Conservation (phyloP, 2,888 invertebrate genomes). For the Noctua comes region DNA sequence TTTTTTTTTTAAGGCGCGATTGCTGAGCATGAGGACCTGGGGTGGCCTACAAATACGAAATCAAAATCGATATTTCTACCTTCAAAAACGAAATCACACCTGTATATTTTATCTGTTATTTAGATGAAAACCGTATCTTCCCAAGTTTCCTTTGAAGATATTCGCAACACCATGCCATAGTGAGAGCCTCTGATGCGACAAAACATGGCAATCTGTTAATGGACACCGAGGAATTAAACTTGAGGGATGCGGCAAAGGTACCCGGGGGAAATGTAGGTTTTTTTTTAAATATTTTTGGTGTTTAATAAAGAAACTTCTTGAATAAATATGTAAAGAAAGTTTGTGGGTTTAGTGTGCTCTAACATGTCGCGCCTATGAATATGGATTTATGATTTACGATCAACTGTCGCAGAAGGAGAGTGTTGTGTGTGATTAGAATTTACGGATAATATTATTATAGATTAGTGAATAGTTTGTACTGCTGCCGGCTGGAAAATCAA, state of each 20-base stretch:
- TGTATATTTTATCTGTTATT: constrained; percentile 44
- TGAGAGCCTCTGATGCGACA: constrained; percentile 9
- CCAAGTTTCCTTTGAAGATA: constrained; percentile 47
- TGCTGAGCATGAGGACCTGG: no score
- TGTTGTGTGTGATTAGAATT: background rate
- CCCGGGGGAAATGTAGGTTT: constrained; percentile 6
- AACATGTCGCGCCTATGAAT: no score
- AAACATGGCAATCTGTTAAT: constrained; percentile 73
- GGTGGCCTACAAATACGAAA: background rate
- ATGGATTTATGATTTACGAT: no score
- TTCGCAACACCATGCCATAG: constrained; percentile 22
- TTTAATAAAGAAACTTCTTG: background rate
- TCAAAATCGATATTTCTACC: constrained; percentile 1
- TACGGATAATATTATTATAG: no score
- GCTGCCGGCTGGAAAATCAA: no score
- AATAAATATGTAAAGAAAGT: background rate
- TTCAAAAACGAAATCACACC: background rate
- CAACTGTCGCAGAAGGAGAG: background rate
- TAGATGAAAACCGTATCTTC: constrained; percentile 48
- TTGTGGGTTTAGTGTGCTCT: background rate
- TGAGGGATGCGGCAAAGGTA: constrained; percentile 40
- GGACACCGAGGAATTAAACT: constrained; percentile 60
- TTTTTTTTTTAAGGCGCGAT: no score
- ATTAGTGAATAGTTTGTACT: no score
- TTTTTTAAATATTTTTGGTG: background rate